These are phyloP conservation scores for Micromesistius poutassou DNA, from an alignment of 2,797 vertebrate species.

Conservation along the genomic window DNA sequence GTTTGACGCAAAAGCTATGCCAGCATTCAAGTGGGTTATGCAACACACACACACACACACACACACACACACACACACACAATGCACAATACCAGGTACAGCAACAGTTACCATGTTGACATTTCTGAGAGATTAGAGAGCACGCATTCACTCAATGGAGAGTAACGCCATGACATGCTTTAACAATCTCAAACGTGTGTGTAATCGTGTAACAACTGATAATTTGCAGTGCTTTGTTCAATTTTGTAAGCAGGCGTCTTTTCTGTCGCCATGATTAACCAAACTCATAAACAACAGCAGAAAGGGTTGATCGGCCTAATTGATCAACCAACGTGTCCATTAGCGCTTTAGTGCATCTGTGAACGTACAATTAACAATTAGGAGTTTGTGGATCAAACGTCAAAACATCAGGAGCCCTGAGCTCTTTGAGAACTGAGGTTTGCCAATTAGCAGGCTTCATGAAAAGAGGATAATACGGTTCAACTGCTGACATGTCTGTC, in stretches of 20 bases:
- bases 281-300: conserved; percentile 40
- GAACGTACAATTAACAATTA: conserved; percentile 47
- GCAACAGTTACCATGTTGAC: background rate
- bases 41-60: background rate
- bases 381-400: conserved; percentile 46
- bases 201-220: conserved; percentile 55
- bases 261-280: conserved; percentile 43
- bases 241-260: conserved; percentile 19
- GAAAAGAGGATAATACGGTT: background rate
- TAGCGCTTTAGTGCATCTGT: conserved; percentile 39
- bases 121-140: conserved; percentile 15
- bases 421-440: conserved; percentile 24
- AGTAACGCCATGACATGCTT: conserved; percentile 39
- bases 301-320: conserved; percentile 48
- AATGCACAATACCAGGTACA: background rate
- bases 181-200: conserved; percentile 52
- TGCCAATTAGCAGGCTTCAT: background rate
- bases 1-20: background rate
- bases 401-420: conserved; percentile 30
- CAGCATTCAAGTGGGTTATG: background rate
- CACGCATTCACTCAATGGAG: conserved; percentile 17
- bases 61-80: background rate
- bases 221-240: conserved; percentile 44
- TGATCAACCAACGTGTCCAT: conserved; percentile 54
- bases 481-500: background rate